Conservation (phyloP, 2,797 vertebrate species). For the Leontopithecus rosalia region DNA sequence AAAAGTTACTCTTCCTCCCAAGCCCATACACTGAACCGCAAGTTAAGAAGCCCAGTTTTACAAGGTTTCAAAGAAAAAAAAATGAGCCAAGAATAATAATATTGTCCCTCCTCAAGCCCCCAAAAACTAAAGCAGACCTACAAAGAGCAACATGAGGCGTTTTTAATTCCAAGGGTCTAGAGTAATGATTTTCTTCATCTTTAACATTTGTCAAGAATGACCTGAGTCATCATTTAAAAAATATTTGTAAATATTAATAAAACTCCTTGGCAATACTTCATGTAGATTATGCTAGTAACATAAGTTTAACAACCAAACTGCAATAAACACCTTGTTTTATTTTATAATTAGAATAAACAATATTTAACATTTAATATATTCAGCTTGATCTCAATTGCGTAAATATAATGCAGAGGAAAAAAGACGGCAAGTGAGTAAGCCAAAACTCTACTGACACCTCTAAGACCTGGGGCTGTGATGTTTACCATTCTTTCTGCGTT, state of each 20-base stretch:
- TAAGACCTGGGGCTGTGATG: background rate
- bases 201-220: slow-evolving; percentile 30
- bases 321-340: background rate
- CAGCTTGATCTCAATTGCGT: background rate
- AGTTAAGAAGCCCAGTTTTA: background rate
- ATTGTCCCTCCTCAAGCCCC: background rate
- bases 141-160: background rate
- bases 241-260: background rate
- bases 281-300: background rate
- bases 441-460: background rate
- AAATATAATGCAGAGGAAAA: background rate
- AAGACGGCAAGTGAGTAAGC: background rate
- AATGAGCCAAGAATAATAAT: background rate
- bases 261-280: background rate
- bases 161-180: background rate
- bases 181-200: background rate
- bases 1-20: background rate
- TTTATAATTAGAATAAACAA: background rate
- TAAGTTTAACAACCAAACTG: background rate
- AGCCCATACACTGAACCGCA: background rate
- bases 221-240: background rate
- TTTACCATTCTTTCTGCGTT: background rate
- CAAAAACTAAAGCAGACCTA: background rate
- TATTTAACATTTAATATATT: background rate
- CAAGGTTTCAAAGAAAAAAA: background rate